Percentiles rank a stretch among this genome's conserved stretches.
phyloP scores from a whole-genome alignment of 2,888 invertebrate genomes.

The Torymus tubicola region DNA sequence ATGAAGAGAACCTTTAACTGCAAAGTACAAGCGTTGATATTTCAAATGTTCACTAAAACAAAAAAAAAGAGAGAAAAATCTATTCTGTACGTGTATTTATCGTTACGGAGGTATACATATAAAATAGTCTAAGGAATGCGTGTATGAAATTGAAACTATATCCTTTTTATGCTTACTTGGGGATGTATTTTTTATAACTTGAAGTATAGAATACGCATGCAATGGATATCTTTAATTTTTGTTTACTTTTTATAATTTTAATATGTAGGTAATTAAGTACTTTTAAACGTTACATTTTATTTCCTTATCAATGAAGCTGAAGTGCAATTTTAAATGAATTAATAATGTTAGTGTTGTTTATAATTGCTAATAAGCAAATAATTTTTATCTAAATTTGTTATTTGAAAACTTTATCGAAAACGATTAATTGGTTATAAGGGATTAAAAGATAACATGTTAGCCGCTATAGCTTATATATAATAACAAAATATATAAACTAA shows the following conservation, averaged over 20 bases:
- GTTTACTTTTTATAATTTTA: slow-evolving; percentile 9
- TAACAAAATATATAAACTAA: slow-evolving; percentile 10
- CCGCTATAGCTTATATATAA: slow-evolving; percentile 5
- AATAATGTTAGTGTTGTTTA: too few relatives aligned
- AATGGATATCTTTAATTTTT: neutral
- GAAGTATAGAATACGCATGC: too few relatives aligned
- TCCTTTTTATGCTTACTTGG: slow-evolving; percentile 1
- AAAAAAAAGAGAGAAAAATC: slow-evolving; percentile 20
- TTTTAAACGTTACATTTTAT: too few relatives aligned
- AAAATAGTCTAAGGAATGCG: neutral
- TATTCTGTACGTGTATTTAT: neutral
- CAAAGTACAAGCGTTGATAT: slow-evolving; percentile 3
- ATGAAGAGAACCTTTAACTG: neutral
- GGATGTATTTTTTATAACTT: too few relatives aligned
- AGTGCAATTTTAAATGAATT: too few relatives aligned
- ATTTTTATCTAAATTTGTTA: too few relatives aligned
- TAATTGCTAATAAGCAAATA: too few relatives aligned
- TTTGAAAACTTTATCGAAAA: too few relatives aligned
- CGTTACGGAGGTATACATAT: neutral
- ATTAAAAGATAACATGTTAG: slow-evolving; percentile 7
- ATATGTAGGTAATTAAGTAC: too few relatives aligned
- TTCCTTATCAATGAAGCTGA: too few relatives aligned
- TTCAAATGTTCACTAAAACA: slow-evolving; percentile 8
- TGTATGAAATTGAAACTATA: neutral
- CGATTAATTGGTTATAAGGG: slow-evolving; percentile 13